Base-by-base conservation (phyloP, 2,797 vertebrate species). In the Vespertilio murinus region DNA sequence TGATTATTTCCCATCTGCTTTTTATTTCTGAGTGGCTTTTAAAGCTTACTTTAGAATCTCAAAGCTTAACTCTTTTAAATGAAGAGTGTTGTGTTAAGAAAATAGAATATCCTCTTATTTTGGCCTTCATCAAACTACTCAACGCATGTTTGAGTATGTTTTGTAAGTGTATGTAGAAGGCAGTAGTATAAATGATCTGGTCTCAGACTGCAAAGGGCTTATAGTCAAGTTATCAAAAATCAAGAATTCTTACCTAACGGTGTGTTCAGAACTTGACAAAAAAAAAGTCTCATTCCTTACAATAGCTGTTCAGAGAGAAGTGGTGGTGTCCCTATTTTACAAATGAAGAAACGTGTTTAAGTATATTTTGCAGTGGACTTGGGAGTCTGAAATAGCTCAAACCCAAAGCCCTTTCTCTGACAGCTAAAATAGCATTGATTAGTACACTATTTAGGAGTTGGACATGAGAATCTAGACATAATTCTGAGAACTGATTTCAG, bases 1-100 rank as follows among this genome's bases (percentile, higher is more conserved):
- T 45, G 22, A n/a, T 85, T 86, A 70, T 85, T 89, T 93, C 73
- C 54, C 71, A 78, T 45, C 49, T 56, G 9, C 42, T 83, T 47
- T 75, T 93, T 92, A 45, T 88, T 92, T 78, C n/a, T 83, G 33
- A 95, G 71, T 94, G 54, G 11, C 69, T 87, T 87, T 88, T 91
- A 77, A 75, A 67, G 38, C 33, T 74, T 12, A 14, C n/a, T 78
- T 30, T 93, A 3, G 78, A 11, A 90, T 88, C 18, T 84, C 8
- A 35, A 87, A 73, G 30, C 35, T 17, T 83, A 90, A 77, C 38
- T 92, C 22, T 82, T 80, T 70, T 47, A 90, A 47, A 10, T 70
- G 61, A 64, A 20, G 8, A 7, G 11, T 52, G 2, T 87, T 45
- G 4, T 93, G 25, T 91, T 95, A 40, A 40, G 75, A 90, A 90